Percentiles rank a stretch among this genome's conserved stretches.
These are phyloP conservation scores for Pseudomugil gertrudae DNA, from an alignment of 2,797 vertebrate species.

Conservation along the genomic window DNA sequence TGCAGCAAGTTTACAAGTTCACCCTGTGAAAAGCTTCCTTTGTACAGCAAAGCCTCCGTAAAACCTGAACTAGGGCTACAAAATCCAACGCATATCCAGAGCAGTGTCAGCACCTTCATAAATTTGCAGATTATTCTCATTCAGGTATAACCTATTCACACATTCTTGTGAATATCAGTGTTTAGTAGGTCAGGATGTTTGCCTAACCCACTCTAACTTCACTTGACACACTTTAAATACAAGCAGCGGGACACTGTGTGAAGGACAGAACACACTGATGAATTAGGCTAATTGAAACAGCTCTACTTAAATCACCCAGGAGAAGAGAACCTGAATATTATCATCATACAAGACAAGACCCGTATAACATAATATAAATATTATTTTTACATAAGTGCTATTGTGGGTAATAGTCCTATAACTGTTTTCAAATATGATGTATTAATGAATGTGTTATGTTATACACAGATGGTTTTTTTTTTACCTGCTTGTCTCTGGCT, in stretches of 20 bases:
- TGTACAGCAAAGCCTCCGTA: neutral
- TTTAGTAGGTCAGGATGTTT: conserved; percentile 79
- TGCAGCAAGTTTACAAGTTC: conserved; percentile 34
- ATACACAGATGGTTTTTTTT: neutral
- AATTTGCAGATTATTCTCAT: conserved; percentile 4
- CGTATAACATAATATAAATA: conserved; percentile 10
- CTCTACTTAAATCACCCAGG: conserved; percentile 74
- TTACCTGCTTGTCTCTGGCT: conserved; percentile 63
- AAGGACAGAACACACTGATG: conserved; percentile 69
- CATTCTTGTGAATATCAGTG: conserved; percentile 32
- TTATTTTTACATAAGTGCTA: neutral
- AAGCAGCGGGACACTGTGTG: conserved; percentile 68
- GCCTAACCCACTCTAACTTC: conserved; percentile 71
- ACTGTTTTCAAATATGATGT: neutral
- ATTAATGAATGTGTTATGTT: neutral
- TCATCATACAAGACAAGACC: conserved; percentile 52
- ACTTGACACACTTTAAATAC: conserved; percentile 77
- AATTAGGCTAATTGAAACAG: conserved; percentile 81
- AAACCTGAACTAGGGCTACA: neutral
- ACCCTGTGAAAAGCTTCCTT: conserved; percentile 15
- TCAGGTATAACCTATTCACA: conserved; percentile 1
- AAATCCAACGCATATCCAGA: neutral
- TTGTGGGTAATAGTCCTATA: neutral
- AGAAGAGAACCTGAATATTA: conserved; percentile 63
- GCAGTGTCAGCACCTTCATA: neutral